Evolutionary conservation across 1,140 invertebrate genomes (phyloP).

Genomic region (Drosophila neocordata): DNA sequence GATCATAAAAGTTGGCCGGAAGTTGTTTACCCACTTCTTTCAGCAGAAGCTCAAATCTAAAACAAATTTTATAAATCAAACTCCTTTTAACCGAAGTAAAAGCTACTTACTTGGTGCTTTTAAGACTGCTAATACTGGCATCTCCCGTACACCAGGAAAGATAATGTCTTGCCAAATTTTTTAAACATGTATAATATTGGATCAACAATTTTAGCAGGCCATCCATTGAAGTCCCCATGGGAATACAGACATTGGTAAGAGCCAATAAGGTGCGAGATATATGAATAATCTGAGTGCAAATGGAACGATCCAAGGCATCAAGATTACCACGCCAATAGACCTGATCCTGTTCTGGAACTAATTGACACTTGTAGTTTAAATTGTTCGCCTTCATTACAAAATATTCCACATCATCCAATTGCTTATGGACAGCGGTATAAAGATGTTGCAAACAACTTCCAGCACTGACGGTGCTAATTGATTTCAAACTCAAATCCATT

Average conservation of each 20-base stretch:
- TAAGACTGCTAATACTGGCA: conserved; percentile 23
- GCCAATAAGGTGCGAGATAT: conserved; percentile 65
- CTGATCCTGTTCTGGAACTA: conserved; percentile 68
- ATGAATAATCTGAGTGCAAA: conserved; percentile 73
- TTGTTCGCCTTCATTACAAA: conserved; percentile 76
- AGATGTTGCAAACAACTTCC: conserved; percentile 68
- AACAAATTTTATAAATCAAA: not conserved
- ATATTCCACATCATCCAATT: conserved; percentile 75
- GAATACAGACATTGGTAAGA: conserved; percentile 69
- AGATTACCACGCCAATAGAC: conserved; percentile 63
- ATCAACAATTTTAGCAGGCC: conserved; percentile 68
- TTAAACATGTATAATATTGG: conserved; percentile 71
- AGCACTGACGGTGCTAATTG: conserved; percentile 52
- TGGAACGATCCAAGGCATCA: conserved; percentile 64
- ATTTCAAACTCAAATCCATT: conserved; percentile 45
- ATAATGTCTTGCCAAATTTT: conserved; percentile 72
- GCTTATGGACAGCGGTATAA: conserved; percentile 63
- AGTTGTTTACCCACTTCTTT: conserved; percentile 84
- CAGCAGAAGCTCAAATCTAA: conserved; percentile 85
- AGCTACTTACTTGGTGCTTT: conserved; percentile 63
- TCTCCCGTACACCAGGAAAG: conserved; percentile 42
- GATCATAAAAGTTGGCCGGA: conserved; percentile 84
- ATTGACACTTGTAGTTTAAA: conserved; percentile 65
- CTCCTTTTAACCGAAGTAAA: not conserved
- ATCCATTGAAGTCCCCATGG: conserved; percentile 67